Conservation (phyloP, 1,140 invertebrate species). For the Bemisia tabaci region DNA sequence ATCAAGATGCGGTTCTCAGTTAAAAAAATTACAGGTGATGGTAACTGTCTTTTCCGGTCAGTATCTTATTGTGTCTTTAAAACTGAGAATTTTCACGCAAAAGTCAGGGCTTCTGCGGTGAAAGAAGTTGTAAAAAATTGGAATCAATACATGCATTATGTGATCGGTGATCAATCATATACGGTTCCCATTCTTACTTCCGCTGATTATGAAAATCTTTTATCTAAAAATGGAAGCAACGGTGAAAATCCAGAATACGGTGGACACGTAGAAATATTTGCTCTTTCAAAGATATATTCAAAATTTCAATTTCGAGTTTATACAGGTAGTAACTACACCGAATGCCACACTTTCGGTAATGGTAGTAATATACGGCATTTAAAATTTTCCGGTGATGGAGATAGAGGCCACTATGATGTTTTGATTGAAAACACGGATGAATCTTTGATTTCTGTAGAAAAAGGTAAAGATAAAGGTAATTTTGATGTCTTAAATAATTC, state of each 20-base stretch:
- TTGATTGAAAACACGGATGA: background rate
- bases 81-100: background rate
- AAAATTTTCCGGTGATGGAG: background rate
- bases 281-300: background rate
- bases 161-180: background rate
- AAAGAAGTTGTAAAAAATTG: background rate
- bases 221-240: background rate
- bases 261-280: background rate
- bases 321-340: background rate
- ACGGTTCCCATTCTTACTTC: background rate
- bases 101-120: background rate
- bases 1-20: too few relatives aligned
- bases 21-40: background rate
- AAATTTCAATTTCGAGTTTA: background rate
- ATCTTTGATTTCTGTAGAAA: background rate
- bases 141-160: background rate
- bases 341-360: background rate
- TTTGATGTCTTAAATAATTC: background rate
- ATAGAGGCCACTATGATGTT: background rate
- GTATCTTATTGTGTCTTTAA: background rate
- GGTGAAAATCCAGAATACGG: too few relatives aligned
- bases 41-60: background rate
- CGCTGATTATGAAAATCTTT: background rate
- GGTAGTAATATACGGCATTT: background rate
- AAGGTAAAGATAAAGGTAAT: background rate